A percentile compares a stretch with the other conserved stretches of the same genome.
These are phyloP conservation scores for Megamerina dolium DNA, from an alignment of 2,888 invertebrate genomes.

Conservation along the genomic window DNA sequence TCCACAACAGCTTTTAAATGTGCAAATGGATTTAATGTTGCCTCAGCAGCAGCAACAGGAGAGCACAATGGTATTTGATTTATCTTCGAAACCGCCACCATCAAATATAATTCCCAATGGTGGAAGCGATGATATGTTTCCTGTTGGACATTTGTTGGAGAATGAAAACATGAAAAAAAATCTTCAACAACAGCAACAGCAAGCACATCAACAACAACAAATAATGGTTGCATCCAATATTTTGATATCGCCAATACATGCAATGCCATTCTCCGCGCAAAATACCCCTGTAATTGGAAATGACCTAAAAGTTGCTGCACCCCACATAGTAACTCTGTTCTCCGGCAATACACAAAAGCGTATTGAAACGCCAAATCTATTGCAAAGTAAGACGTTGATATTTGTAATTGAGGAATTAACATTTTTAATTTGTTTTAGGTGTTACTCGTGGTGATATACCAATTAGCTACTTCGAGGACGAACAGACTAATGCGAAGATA, in stretches of 20 bases:
- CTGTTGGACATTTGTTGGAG: conserved; percentile 13
- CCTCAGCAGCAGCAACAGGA: conserved; percentile 18
- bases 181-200: conserved; percentile 24
- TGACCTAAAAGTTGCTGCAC: conserved; percentile 14
- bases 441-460: conserved; percentile 73
- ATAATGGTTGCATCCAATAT: conserved; percentile 17
- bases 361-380: conserved; percentile 66
- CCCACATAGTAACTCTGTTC: conserved; percentile 12
- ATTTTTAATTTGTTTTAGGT: no score
- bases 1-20: conserved; percentile 1
- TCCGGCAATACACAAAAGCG: conserved; percentile 21
- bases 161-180: conserved; percentile 28
- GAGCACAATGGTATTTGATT: conserved; percentile 4
- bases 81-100: no score
- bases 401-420: not conserved
- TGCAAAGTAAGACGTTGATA: conserved; percentile 65
- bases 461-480: conserved; percentile 67
- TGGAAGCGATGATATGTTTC: conserved; percentile 10
- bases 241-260: conserved; percentile 18
- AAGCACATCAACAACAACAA: conserved; percentile 19
- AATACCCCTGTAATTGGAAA: conserved; percentile 7
- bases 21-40: no score
- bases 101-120: conserved; percentile 15
- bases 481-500: conserved; percentile 56
- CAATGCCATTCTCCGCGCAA: conserved; percentile 16